These are phyloP conservation scores for Lymantria dispar DNA, from an alignment of 2,888 invertebrate genomes.

Conservation along the genomic window DNA sequence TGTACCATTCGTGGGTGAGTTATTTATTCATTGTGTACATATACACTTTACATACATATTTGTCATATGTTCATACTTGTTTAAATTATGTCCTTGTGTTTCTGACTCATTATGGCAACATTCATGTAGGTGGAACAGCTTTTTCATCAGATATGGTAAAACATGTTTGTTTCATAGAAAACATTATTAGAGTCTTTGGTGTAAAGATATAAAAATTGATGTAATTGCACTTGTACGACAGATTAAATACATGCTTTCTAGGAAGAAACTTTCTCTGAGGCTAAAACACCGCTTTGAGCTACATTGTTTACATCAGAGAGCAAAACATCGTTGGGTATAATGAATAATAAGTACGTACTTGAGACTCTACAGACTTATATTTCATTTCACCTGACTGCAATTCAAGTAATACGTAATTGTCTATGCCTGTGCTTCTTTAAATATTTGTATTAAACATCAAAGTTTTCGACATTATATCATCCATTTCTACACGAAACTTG, in stretches of 20 bases:
- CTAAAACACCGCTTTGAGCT: conserved; percentile 32
- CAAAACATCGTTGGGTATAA: conserved; percentile 39
- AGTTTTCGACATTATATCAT: conserved; percentile 21
- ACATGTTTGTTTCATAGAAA: conserved; percentile 34
- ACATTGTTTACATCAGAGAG: conserved; percentile 46
- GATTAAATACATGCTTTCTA: conserved; percentile 31
- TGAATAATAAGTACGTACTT: not conserved
- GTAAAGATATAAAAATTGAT: not conserved
- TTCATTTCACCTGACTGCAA: conserved; percentile 2
- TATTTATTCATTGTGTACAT: not conserved
- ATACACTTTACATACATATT: conserved; percentile 55
- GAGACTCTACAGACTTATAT: conserved; percentile 7
- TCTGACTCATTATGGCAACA: conserved; percentile 76
- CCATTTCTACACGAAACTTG: conserved; percentile 31
- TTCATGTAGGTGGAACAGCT: conserved; percentile 70
- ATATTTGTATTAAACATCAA: conserved; percentile 8
- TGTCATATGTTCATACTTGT: conserved; percentile 41
- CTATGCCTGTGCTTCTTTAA: not conserved
- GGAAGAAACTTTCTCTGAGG: conserved; percentile 56
- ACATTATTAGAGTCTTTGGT: not conserved
- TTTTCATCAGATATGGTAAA: conserved; percentile 57
- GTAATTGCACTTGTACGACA: not conserved
- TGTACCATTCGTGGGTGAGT: not conserved
- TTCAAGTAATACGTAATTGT: not conserved
- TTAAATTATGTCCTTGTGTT: conserved; percentile 61